Evolutionary conservation across 2,797 vertebrate species (phyloP).

Genomic region (Anabacerthia variegaticeps): DNA sequence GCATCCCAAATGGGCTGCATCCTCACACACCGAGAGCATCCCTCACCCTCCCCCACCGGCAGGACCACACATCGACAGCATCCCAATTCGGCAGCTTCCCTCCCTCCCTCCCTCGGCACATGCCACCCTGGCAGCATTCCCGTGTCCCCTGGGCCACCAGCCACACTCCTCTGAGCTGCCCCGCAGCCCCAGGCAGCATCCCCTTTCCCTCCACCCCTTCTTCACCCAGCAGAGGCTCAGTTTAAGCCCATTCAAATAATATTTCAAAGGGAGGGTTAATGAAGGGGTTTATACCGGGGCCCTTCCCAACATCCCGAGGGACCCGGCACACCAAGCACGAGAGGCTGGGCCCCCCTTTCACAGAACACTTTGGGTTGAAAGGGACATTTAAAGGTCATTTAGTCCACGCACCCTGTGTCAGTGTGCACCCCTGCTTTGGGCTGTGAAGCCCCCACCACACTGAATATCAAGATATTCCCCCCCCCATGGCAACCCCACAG

Average conservation of each 20-base stretch:
- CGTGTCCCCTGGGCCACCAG: too few species aligned
- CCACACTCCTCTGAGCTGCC: neutral
- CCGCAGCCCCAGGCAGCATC: neutral
- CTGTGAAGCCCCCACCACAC: neutral
- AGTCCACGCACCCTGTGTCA: rapidly evolving
- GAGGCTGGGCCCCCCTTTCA: neutral
- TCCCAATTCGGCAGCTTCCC: neutral
- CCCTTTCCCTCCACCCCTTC: too few species aligned
- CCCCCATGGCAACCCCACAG: rapidly evolving
- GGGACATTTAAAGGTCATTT: neutral
- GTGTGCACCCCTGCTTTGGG: neutral
- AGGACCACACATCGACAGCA: too few species aligned
- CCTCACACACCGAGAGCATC: neutral
- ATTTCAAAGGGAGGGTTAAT: neutral
- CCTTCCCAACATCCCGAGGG: neutral
- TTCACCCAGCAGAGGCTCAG: neutral
- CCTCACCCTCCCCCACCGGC: neutral
- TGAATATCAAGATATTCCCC: neutral
- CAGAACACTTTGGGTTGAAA: neutral
- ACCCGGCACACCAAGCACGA: neutral
- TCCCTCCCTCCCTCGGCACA: neutral
- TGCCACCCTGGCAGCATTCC: neutral
- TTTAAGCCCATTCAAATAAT: neutral
- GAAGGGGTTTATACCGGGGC: neutral
- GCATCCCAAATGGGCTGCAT: neutral